Evolutionary conservation across 2,797 vertebrate genomes (phyloP).

Genomic region (Dendrocincla fuliginosa): DNA sequence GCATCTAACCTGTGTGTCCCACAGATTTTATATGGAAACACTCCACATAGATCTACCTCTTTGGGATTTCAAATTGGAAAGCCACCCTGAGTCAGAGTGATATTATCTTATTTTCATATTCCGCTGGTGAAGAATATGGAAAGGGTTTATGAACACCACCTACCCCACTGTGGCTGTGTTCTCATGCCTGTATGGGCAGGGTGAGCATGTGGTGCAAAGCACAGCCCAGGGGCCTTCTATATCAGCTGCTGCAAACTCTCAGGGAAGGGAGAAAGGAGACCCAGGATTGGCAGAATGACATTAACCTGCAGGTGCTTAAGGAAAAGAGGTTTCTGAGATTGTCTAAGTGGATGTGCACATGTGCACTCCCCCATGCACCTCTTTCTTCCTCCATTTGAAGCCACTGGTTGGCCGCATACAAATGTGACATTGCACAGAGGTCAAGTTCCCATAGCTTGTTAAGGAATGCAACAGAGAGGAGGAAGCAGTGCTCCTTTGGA

Average conservation of each 20-base stretch:
- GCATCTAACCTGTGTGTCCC: not conserved
- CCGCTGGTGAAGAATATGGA: not conserved
- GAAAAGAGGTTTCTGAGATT: not conserved
- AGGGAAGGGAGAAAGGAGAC: not conserved
- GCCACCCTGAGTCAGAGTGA: not conserved
- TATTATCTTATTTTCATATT: not conserved
- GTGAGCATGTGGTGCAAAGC: not conserved
- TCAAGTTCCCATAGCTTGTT: not conserved
- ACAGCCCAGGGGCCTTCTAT: not conserved
- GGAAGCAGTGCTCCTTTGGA: not conserved
- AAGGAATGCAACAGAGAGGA: not conserved
- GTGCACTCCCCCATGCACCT: not conserved
- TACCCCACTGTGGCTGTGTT: not conserved
- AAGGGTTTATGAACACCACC: not conserved
- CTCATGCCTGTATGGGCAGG: not conserved
- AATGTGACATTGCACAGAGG: not conserved
- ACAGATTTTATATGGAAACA: not conserved
- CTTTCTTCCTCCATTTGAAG: not conserved
- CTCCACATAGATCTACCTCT: not conserved
- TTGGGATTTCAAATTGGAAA: not conserved
- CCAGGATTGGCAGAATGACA: too few relatives aligned
- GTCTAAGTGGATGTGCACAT: not conserved
- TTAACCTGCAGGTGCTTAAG: not conserved
- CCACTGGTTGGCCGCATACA: not conserved
- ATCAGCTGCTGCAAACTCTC: not conserved